phyloP scores from a whole-genome alignment of 2,888 invertebrate species.

The Minunthozetes semirufus region DNA sequence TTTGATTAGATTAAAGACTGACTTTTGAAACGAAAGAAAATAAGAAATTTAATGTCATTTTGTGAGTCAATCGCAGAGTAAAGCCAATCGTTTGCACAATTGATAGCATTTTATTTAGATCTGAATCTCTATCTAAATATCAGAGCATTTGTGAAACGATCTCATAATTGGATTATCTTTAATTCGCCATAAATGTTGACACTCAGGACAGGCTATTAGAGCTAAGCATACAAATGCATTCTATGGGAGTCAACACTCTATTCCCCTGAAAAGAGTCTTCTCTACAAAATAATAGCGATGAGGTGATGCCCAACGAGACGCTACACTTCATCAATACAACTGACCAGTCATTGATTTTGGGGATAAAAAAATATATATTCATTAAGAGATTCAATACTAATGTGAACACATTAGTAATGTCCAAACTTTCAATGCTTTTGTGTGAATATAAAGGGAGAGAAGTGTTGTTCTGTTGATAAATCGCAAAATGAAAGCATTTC shows the following conservation, averaged over 20 bases:
- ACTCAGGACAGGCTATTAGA: not conserved
- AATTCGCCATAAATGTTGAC: constrained; percentile 28
- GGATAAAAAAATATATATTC: too few species aligned
- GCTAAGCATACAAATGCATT: not conserved
- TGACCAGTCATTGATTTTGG: not conserved
- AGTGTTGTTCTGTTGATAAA: too few species aligned
- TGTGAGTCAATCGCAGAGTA: not conserved
- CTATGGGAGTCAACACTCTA: not conserved
- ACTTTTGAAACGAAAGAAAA: not conserved
- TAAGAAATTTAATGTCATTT: constrained; percentile 3
- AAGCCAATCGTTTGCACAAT: constrained; percentile 14
- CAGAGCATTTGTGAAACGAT: constrained; percentile 29
- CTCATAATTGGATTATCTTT: constrained; percentile 9
- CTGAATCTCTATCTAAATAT: constrained; percentile 26
- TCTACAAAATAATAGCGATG: constrained; percentile 9
- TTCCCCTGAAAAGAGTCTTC: constrained; percentile 3
- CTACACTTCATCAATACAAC: not conserved
- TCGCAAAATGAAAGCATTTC: not conserved
- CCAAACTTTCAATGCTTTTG: too few species aligned
- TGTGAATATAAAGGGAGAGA: too few species aligned
- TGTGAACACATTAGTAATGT: too few species aligned
- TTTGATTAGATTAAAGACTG: constrained; percentile 21
- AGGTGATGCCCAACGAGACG: constrained; percentile 13
- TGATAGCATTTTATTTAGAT: constrained; percentile 31
- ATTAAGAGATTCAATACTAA: too few species aligned